Conservation (phyloP, 1,140 invertebrate genomes). For the Euglossa dilemma region DNA sequence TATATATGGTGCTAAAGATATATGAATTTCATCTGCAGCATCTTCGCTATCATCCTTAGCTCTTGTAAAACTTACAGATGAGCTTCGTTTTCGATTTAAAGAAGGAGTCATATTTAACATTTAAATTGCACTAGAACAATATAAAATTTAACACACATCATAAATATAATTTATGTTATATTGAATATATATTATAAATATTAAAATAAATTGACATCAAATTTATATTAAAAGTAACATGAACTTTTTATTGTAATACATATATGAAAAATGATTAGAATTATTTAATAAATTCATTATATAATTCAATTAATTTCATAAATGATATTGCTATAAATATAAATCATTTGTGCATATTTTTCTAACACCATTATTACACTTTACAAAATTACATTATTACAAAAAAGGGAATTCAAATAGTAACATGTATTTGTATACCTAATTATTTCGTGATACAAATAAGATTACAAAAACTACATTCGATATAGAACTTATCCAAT, state of each 20-base stretch:
- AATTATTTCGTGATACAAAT: conserved; percentile 17
- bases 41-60: conserved; percentile 73
- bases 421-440: background rate
- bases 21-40: conserved; percentile 86
- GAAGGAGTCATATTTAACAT: conserved; percentile 72
- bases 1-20: conserved; percentile 89
- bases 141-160: background rate
- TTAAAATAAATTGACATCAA: background rate
- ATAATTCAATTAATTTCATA: background rate
- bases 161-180: background rate
- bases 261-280: background rate
- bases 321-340: background rate
- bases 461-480: conserved; percentile 4
- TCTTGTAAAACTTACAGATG: conserved; percentile 80
- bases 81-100: conserved; percentile 77
- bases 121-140: conserved; percentile 39
- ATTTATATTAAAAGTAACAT: background rate
- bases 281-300: background rate
- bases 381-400: background rate
- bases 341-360: background rate
- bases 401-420: conserved; percentile 19
- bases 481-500: conserved; percentile 3
- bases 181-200: background rate
- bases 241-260: background rate
- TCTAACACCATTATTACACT: background rate